Evolutionary conservation across 2,797 vertebrate genomes (phyloP).

Genomic region (Microctenopoma steveboyesi): DNA sequence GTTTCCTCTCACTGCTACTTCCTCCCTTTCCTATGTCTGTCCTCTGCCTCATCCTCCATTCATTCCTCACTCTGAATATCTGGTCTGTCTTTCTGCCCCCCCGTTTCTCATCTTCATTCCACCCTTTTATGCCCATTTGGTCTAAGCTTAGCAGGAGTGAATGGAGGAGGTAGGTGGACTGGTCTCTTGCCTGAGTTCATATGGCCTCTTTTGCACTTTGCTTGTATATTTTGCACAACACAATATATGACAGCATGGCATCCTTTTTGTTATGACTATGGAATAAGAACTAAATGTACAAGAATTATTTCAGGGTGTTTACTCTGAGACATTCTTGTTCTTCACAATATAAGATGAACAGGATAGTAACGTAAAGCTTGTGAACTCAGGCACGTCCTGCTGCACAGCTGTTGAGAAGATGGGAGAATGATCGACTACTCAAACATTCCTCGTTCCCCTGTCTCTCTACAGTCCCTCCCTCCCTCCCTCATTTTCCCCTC

Average conservation of each 20-base stretch:
- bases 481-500: slow-evolving; percentile 41
- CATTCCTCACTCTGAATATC: slow-evolving; percentile 37
- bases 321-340: slow-evolving; percentile 18
- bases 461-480: background rate
- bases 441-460: slow-evolving; percentile 51
- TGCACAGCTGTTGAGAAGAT: slow-evolving; percentile 72
- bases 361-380: slow-evolving; percentile 34
- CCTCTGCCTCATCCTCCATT: slow-evolving; percentile 12
- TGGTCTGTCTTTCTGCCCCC: slow-evolving; percentile 29
- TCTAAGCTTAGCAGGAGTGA: slow-evolving; percentile 19
- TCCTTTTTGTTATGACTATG: too few relatives aligned
- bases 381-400: slow-evolving; percentile 41
- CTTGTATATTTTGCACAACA: background rate
- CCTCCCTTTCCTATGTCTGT: slow-evolving; percentile 20
- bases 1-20: slow-evolving; percentile 29
- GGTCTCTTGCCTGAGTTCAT: background rate
- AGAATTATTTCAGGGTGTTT: background rate
- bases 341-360: slow-evolving; percentile 22
- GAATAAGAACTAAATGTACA: background rate
- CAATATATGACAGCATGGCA: background rate
- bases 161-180: slow-evolving; percentile 15
- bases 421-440: slow-evolving; percentile 63
- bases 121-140: slow-evolving; percentile 5
- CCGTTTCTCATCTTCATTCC: slow-evolving; percentile 38
- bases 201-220: background rate